Evolutionary conservation across 2,888 invertebrate genomes (phyloP).

Genomic region (Leucophora obtusa): DNA sequence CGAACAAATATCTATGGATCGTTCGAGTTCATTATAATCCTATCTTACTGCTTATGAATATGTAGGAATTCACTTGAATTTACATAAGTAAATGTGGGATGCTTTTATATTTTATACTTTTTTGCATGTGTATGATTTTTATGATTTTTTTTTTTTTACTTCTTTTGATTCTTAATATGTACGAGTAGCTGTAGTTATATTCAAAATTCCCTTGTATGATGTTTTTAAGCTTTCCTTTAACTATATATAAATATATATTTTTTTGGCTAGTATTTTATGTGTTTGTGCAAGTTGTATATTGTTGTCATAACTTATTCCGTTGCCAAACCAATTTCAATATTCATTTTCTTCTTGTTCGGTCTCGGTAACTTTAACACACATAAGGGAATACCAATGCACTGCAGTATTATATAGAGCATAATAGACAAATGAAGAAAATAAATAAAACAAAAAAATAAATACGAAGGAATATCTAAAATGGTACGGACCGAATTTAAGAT

Average conservation of each 20-base stretch:
- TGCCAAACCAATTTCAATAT: constrained; percentile 74
- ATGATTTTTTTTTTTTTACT: not conserved
- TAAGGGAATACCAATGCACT: constrained; percentile 26
- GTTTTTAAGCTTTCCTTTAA: not conserved
- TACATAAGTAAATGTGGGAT: constrained; percentile 2
- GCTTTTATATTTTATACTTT: not conserved
- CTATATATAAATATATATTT: not conserved
- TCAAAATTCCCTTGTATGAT: constrained; percentile 6
- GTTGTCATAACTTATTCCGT: constrained; percentile 52
- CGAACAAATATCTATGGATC: too few relatives aligned
- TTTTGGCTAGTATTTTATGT: constrained; percentile 19
- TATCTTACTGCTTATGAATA: not conserved
- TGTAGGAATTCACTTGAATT: not conserved
- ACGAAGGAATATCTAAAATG: not conserved
- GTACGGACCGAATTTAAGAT: too few relatives aligned
- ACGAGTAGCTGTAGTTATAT: not conserved
- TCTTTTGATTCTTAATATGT: not conserved
- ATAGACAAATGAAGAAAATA: constrained; percentile 30
- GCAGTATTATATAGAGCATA: constrained; percentile 44
- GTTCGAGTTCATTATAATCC: too few relatives aligned
- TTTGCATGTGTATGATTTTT: constrained; percentile 27
- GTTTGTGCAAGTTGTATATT: not conserved
- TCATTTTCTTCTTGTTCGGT: constrained; percentile 66
- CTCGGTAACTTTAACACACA: constrained; percentile 20
- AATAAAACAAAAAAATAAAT: not conserved